Base-by-base conservation (phyloP, 2,888 invertebrate genomes). In the Hipparchia sbordonii region DNA sequence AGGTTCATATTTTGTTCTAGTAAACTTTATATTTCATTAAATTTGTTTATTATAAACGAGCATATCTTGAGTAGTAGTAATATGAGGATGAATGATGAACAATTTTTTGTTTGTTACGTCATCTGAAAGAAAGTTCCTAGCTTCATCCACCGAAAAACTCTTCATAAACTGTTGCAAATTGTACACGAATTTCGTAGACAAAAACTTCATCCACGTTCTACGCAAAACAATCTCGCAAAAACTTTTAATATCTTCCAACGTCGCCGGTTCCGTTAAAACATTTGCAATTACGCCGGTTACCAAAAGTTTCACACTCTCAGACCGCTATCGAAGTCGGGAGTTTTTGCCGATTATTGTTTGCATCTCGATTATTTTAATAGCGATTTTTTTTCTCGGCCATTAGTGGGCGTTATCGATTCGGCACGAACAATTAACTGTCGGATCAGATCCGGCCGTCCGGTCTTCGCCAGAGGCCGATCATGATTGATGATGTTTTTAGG, bases 401-500 rank as follows among this genome's bases (percentile, higher is more conserved):
- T 88, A 85, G 84, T 86, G 84, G 85, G 78, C 81, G 83, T 83
- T 85, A 88, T 88, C 89, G 87, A 85, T 87, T 86, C 82, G 82
- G 82, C 85, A 82, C 82, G 77, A 83, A 89, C 88, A 88, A 91
- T 91, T 91, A 91, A 87, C 82, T 83, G 82, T 78, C 79, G 78
- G 85, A 84, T 83, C 82, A 79, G 83, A 85, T 84, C 81, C 79
- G 79, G 78, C 78, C 76, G 74, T 71, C 77, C 82, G 81, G 76
- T 78, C 79, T 76, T 75, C 73, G 76, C 81, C 82, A 85, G 82
- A 82, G 82, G 65, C 79, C 82, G 82, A 85, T 84, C 88, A 89
- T 92, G 92, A 92, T 92, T 90, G 91, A 92, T 92, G 89, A 78
- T 82, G 85, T 84, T 87, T 84, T 87, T 84, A 85, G 82, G 81